A percentile compares a stretch with the other conserved stretches of the same genome.
Evolutionary conservation across 2,888 invertebrate species (phyloP).

Genomic region (Drosophila barbarae): DNA sequence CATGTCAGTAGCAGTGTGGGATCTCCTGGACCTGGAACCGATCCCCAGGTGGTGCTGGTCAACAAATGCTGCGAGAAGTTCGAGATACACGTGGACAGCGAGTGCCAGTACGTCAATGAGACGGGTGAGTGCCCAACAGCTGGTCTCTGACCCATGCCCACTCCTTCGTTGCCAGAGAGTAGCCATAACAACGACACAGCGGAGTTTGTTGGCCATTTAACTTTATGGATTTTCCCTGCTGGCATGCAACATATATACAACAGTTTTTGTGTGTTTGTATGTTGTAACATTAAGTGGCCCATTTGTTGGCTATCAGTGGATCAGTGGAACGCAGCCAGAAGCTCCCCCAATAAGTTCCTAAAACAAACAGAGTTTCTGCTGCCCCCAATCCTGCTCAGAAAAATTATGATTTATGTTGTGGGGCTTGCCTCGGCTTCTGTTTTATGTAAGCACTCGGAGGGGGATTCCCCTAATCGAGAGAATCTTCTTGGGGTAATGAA

Average conservation of each 20-base stretch:
- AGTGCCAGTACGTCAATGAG: conserved; percentile 84
- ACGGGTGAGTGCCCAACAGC: conserved; percentile 80
- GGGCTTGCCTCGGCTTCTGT: conserved; percentile 6
- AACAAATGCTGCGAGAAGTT: conserved; percentile 90
- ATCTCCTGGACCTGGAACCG: conserved; percentile 15
- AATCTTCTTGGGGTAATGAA: neutral
- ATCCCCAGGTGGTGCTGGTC: conserved; percentile 79
- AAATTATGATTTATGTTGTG: conserved; percentile 36
- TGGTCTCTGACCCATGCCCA: conserved; percentile 15
- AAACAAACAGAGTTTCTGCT: conserved; percentile 34
- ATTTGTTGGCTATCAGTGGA: conserved; percentile 48
- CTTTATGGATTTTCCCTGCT: conserved; percentile 62
- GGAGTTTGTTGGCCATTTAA: conserved; percentile 57
- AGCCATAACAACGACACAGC: conserved; percentile 45
- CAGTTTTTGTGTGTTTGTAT: conserved; percentile 8
- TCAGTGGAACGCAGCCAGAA: conserved; percentile 33
- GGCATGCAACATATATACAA: conserved; percentile 45
- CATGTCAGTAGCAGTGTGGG: conserved; percentile 42
- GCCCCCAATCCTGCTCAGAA: conserved; percentile 22
- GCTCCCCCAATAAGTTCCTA: conserved; percentile 17
- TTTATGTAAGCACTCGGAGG: conserved; percentile 20
- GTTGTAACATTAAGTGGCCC: conserved; percentile 44
- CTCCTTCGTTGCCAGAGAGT: conserved; percentile 26
- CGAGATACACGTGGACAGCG: conserved; percentile 85
- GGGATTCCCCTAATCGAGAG: conserved; percentile 8